Evolutionary conservation across 2,888 invertebrate genomes (phyloP).

Genomic region (Sinhomidia bicolor): DNA sequence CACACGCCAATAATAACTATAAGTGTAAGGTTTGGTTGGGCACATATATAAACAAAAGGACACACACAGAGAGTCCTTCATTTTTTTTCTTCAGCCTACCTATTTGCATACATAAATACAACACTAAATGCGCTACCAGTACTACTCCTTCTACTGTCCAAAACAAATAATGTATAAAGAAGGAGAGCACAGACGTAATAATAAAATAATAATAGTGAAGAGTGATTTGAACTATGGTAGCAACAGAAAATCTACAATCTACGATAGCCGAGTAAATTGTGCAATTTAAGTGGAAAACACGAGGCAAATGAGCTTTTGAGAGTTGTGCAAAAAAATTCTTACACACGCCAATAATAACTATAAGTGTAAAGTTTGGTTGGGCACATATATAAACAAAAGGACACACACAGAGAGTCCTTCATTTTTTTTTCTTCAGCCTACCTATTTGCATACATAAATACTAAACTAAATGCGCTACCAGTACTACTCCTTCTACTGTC

Average conservation of each 20-base stretch:
- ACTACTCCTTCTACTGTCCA: too few species aligned
- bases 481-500: too few species aligned
- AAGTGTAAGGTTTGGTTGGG: neutral
- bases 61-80: constrained; percentile 10
- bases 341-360: neutral
- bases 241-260: neutral
- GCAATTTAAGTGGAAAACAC: neutral
- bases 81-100: too few species aligned
- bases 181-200: neutral
- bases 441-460: neutral
- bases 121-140: too few species aligned
- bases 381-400: neutral
- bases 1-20: neutral
- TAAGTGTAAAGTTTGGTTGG: neutral
- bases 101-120: neutral
- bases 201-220: constrained; percentile 8
- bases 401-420: constrained; percentile 15
- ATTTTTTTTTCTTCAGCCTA: too few species aligned
- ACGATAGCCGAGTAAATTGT: neutral
- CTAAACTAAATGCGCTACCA: too few species aligned
- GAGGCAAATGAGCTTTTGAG: neutral
- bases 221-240: constrained; percentile 29
- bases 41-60: neutral
- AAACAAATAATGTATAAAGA: too few species aligned
- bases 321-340: neutral